phyloP scores from a whole-genome alignment of 2,797 vertebrate genomes.

The Sebastes nivosus region DNA sequence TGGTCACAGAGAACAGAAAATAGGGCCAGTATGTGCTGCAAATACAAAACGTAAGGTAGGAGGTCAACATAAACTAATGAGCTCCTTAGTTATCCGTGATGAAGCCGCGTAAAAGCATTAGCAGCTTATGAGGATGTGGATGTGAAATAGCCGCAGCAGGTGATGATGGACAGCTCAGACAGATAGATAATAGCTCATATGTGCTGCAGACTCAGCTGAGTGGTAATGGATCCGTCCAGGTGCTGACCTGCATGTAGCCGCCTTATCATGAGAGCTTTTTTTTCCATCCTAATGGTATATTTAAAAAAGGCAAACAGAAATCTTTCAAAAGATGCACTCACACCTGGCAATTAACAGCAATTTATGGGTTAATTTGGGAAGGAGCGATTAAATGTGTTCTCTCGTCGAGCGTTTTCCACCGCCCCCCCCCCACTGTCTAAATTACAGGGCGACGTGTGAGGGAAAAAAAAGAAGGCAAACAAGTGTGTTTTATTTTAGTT shows the following conservation, averaged over 20 bases:
- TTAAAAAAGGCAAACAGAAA: slow-evolving; percentile 25
- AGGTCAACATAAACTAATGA: slow-evolving; percentile 13
- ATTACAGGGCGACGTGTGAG: slow-evolving; percentile 6
- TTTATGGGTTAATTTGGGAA: neutral
- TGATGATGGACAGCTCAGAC: slow-evolving; percentile 51
- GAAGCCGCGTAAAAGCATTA: slow-evolving; percentile 28
- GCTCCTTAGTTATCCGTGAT: neutral
- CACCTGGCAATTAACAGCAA: neutral
- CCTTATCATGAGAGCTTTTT: slow-evolving; percentile 16
- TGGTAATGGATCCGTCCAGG: slow-evolving; percentile 58
- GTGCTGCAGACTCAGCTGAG: slow-evolving; percentile 7
- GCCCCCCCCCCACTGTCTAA: neutral
- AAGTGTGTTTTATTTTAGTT: neutral
- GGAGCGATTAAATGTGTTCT: neutral
- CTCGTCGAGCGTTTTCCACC: neutral
- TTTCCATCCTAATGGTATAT: slow-evolving; percentile 25
- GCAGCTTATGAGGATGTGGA: slow-evolving; percentile 15
- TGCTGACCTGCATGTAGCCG: slow-evolving; percentile 26
- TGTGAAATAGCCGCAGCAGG: neutral
- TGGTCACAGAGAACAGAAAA: neutral
- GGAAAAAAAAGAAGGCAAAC: neutral
- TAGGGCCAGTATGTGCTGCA: neutral
- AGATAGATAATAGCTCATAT: slow-evolving; percentile 44
- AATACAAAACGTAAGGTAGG: neutral
- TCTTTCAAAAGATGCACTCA: neutral